phyloP scores from a whole-genome alignment of 2,888 invertebrate genomes.

The Calameuta pallipes region DNA sequence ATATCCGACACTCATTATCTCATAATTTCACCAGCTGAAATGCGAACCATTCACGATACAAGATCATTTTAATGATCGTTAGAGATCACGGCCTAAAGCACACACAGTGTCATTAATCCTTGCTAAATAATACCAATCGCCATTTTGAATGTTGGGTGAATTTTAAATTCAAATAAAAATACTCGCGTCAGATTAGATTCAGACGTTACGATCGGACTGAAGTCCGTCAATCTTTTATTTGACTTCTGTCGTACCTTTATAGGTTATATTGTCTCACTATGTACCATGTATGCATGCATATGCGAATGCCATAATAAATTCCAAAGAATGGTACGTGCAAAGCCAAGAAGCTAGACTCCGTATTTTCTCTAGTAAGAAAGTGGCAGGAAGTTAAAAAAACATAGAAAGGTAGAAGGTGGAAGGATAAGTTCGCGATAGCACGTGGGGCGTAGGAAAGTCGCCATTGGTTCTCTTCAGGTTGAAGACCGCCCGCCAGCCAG shows the following conservation, averaged over 20 bases:
- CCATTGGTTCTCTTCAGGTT: conserved; percentile 52
- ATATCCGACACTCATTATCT: background rate
- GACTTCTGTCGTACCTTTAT: background rate
- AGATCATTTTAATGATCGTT: background rate
- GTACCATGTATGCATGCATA: background rate
- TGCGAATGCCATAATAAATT: background rate
- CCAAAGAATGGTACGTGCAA: background rate
- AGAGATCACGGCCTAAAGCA: background rate
- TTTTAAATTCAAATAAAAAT: background rate
- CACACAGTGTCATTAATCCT: background rate
- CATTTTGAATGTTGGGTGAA: background rate
- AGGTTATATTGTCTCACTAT: background rate
- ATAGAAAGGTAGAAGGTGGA: background rate
- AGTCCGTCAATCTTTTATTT: background rate
- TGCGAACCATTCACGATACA: background rate
- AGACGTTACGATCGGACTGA: background rate
- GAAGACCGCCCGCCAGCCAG: conserved; percentile 51
- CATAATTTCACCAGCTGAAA: background rate
- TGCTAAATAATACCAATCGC: background rate
- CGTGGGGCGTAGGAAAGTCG: conserved; percentile 44
- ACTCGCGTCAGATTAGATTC: background rate
- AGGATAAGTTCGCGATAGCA: conserved; percentile 18
- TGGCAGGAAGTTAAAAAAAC: background rate
- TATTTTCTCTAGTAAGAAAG: background rate
- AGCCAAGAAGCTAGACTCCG: background rate